A percentile compares a stretch with the other conserved stretches of the same genome.
Evolutionary conservation across 2,113 vertebrate species (phyloP).

Genomic region (Poeciliopsis turrubarensis): DNA sequence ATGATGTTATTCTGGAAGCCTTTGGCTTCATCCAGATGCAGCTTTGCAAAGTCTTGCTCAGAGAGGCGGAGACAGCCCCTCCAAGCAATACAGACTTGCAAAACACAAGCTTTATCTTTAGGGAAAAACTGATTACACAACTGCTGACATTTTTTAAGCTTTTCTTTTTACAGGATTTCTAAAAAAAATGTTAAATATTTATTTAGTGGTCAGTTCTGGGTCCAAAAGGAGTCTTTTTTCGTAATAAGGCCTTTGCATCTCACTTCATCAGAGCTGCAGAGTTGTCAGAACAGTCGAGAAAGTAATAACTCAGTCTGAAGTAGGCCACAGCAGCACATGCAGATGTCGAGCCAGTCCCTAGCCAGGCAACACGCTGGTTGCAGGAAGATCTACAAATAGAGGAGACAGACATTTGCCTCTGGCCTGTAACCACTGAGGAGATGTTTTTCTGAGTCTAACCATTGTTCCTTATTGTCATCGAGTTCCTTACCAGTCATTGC

Average conservation of each 20-base stretch:
- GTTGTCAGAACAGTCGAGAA: slow-evolving; percentile 44
- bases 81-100: background rate
- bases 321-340: slow-evolving; percentile 72
- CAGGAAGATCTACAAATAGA: slow-evolving; percentile 51
- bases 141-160: background rate
- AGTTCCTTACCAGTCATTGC: slow-evolving; percentile 22
- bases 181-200: background rate
- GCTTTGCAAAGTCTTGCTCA: too few relatives aligned
- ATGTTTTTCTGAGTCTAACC: slow-evolving; percentile 47
- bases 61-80: background rate
- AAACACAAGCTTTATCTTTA: background rate
- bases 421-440: slow-evolving; percentile 37
- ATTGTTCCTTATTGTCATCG: slow-evolving; percentile 33
- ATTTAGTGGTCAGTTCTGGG: background rate
- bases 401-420: slow-evolving; percentile 41
- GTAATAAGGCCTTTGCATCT: slow-evolving; percentile 50
- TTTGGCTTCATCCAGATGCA: too few relatives aligned
- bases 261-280: slow-evolving; percentile 18
- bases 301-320: slow-evolving; percentile 68
- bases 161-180: background rate
- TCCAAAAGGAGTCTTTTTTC: slow-evolving; percentile 16
- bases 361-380: slow-evolving; percentile 27
- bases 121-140: background rate
- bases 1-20: too few relatives aligned
- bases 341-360: slow-evolving; percentile 56